These are phyloP conservation scores for Xenentodon cancila DNA, from an alignment of 2,797 vertebrate species.

Conservation along the genomic window DNA sequence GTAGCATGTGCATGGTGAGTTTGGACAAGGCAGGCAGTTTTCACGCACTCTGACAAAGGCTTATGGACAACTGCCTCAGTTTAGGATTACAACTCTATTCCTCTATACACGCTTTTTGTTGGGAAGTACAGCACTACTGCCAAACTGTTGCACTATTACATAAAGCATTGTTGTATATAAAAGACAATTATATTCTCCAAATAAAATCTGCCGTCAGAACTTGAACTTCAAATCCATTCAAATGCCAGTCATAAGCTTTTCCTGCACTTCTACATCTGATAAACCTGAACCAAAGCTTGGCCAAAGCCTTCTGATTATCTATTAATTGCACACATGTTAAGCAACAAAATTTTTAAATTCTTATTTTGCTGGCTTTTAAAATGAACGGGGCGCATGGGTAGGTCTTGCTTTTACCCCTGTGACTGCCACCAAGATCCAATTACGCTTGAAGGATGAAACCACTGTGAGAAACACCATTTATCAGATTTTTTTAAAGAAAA, in stretches of 20 bases:
- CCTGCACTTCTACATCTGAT: constrained; percentile 6
- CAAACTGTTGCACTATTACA: not conserved
- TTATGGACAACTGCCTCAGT: too few species aligned
- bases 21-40: too few species aligned
- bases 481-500: not conserved
- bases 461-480: constrained; percentile 15
- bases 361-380: constrained; percentile 39
- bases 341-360: not conserved
- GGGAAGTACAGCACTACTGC: not conserved
- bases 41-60: too few species aligned
- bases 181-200: constrained; percentile 6
- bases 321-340: constrained; percentile 41
- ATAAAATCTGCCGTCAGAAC: not conserved
- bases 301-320: constrained; percentile 40
- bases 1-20: too few species aligned
- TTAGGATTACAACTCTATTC: too few species aligned
- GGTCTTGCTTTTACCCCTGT: constrained; percentile 22
- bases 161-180: not conserved
- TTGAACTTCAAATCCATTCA: constrained; percentile 13
- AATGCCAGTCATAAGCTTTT: constrained; percentile 9
- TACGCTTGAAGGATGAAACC: constrained; percentile 33
- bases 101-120: too few species aligned
- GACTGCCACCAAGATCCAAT: constrained; percentile 31
- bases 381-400: constrained; percentile 16
- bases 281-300: constrained; percentile 15